Conservation (phyloP, 2,888 invertebrate genomes). For the Tetanocera ferruginea region DNA sequence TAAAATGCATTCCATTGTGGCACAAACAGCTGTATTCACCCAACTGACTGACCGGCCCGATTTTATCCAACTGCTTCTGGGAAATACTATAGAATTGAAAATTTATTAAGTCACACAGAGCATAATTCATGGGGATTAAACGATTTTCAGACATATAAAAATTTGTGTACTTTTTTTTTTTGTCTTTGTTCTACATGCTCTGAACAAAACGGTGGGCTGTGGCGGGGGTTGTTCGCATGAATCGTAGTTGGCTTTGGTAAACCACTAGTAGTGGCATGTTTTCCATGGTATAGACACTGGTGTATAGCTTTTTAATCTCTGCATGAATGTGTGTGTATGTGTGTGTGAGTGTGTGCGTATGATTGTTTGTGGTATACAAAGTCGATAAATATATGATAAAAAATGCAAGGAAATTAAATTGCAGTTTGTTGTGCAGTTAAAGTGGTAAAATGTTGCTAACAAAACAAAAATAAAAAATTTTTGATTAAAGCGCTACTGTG, state of each 20-base stretch:
- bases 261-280: no score
- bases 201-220: no score
- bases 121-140: slow-evolving; percentile 19
- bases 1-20: background rate
- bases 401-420: no score
- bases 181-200: no score
- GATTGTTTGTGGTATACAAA: background rate
- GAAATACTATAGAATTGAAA: slow-evolving; percentile 29
- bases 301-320: background rate
- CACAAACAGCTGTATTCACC: background rate
- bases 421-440: no score
- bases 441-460: no score
- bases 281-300: background rate
- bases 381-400: no score
- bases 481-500: no score
- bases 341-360: background rate
- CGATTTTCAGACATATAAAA: background rate
- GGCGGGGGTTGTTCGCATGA: no score
- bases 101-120: slow-evolving; percentile 24
- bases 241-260: no score
- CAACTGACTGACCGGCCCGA: slow-evolving; percentile 21
- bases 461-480: no score
- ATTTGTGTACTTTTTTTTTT: no score
- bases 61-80: slow-evolving; percentile 31
- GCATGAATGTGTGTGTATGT: background rate